phyloP scores from a whole-genome alignment of 2,113 vertebrate species.

The Calonectris borealis region DNA sequence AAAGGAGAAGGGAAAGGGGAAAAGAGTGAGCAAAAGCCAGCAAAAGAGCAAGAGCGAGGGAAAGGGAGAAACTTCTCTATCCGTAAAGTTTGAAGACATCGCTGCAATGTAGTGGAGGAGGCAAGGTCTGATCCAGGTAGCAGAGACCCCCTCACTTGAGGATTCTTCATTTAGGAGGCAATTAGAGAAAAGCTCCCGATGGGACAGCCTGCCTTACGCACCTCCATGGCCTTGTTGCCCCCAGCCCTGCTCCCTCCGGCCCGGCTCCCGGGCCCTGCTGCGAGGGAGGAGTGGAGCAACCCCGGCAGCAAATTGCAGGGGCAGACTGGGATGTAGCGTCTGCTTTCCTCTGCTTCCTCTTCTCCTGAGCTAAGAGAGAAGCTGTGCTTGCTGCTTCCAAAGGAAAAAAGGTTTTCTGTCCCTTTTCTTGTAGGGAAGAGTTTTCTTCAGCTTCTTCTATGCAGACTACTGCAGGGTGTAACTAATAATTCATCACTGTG shows the following conservation, averaged over 20 bases:
- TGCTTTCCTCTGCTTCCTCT: neutral
- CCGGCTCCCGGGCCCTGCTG: too few species aligned
- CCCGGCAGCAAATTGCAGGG: accelerated
- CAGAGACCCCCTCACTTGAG: neutral
- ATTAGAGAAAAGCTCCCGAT: neutral
- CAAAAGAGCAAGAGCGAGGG: neutral
- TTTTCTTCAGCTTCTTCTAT: neutral
- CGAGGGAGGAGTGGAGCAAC: neutral
- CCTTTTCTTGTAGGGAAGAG: neutral
- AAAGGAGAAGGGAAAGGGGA: neutral
- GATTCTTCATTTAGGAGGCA: neutral
- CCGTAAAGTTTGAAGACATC: neutral
- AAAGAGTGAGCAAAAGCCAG: neutral
- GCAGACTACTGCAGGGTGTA: neutral
- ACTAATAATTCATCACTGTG: neutral
- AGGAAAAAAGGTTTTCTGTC: accelerated
- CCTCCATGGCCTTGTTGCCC: neutral
- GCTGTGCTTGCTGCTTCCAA: neutral
- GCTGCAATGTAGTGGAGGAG: neutral
- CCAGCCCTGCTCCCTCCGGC: neutral
- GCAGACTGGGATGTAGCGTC: neutral
- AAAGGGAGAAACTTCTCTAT: neutral
- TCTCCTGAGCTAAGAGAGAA: neutral
- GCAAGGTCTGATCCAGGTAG: neutral
- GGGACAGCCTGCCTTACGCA: neutral